Conservation (phyloP, 64 coral and sea anemone genomes). For the Montipora cactus region DNA sequence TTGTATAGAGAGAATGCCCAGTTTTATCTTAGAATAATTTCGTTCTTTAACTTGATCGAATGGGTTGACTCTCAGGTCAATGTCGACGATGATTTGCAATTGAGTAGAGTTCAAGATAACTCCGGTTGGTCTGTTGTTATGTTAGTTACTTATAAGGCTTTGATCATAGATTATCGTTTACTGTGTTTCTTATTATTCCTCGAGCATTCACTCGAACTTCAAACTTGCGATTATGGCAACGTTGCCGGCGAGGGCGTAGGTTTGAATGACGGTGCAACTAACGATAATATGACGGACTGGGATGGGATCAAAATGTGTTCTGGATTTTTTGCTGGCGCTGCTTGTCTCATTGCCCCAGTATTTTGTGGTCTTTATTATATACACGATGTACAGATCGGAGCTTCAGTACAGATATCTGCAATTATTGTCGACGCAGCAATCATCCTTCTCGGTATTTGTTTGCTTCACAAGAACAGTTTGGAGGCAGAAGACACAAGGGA, state of each 20-base stretch:
- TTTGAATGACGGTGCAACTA: too few relatives aligned
- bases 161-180: slow-evolving; percentile 84
- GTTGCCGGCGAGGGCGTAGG: too few relatives aligned
- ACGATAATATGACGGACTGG: neutral
- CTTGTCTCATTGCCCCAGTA: neutral
- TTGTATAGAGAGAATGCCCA: slow-evolving; percentile 24
- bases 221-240: neutral
- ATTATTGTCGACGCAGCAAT: neutral
- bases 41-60: slow-evolving; percentile 71
- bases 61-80: slow-evolving; percentile 73
- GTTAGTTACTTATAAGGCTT: slow-evolving; percentile 58
- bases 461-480: neutral
- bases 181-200: slow-evolving; percentile 73
- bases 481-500: neutral
- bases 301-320: neutral
- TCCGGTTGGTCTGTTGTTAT: slow-evolving; percentile 45
- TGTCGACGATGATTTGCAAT: neutral
- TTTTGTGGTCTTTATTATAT: neutral
- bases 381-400: neutral
- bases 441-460: neutral
- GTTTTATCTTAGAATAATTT: slow-evolving; percentile 78
- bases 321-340: neutral
- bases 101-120: neutral
- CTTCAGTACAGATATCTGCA: neutral
- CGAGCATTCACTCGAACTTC: slow-evolving; percentile 31